Evolutionary conservation across 2,888 invertebrate species (phyloP), one percentile per base, ranked within the genome.

Genomic region (Neoascia interrupta): DNA sequence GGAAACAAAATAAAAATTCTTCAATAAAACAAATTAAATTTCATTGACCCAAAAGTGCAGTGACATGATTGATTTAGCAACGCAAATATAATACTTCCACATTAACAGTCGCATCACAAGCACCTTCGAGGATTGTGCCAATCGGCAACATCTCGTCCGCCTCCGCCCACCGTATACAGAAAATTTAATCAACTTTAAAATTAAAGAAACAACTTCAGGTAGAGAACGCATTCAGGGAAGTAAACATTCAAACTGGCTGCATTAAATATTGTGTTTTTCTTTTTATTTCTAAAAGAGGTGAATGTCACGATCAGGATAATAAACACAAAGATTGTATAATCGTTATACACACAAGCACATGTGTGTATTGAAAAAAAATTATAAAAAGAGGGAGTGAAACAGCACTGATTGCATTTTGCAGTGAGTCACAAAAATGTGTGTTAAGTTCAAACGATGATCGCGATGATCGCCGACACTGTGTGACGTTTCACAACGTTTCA

Each of bases 11-110:
- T 47, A 37, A 58, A 36, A 63, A 23, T 19, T 58, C 49, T n/a
- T 28, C 15, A 49, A 47, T 49, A 37, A 43, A 79, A 73, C 45
- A 66, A 68, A 79, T 54, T 49, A 31, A 73, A 66, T 68, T 73
- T 73, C 73, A 79, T 73, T 79, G 79, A 79, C 79, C 79, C 79
- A 79, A 66, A 79, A 79, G 79, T 73, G 79, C 79, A 79, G 49
- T 79, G 66, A 79, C 79, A 73, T 72, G 79, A 79, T 73, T 73
- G 79, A 68, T 66, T 73, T 64, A 64, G 60, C 8, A 41, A 69
- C 58, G 41, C 43, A 26, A 54, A 41, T 18, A 10, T 43, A 43
- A 36, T 19, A 51, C 8, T 28, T 34, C 10, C 34, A 43, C 5
- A 10, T 43, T 61, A n/a, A n/a, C n/a, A n/a, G n/a, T 18, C 28